Evolutionary conservation across 2,888 invertebrate genomes (phyloP).

Genomic region (Flexamia atlantica): DNA sequence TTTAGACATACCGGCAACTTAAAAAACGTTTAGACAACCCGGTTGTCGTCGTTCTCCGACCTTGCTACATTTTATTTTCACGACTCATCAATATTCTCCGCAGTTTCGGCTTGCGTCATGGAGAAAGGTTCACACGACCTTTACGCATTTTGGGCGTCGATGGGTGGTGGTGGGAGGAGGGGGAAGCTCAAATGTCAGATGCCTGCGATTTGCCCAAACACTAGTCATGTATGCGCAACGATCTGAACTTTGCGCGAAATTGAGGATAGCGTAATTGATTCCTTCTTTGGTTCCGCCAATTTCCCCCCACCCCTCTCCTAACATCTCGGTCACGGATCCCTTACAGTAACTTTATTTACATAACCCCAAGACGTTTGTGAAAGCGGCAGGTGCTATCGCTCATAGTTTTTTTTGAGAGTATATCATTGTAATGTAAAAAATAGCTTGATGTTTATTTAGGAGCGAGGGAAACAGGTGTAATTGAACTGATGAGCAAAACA

Average conservation of each 20-base stretch:
- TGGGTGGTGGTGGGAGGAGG: slow-evolving; percentile 1
- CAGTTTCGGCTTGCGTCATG: slow-evolving; percentile 42
- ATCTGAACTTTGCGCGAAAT: slow-evolving; percentile 36
- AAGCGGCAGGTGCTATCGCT: too few relatives aligned
- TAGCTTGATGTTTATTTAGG: too few relatives aligned
- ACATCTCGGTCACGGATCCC: background rate
- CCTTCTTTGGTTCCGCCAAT: background rate
- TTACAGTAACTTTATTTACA: background rate
- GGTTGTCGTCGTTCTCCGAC: background rate
- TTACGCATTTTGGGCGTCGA: slow-evolving; percentile 34
- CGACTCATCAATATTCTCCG: slow-evolving; percentile 37
- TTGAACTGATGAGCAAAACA: too few relatives aligned
- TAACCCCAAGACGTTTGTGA: background rate
- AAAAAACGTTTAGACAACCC: too few relatives aligned
- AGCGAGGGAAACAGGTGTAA: too few relatives aligned
- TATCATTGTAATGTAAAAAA: too few relatives aligned
- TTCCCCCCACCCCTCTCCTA: background rate
- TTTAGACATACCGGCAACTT: too few relatives aligned
- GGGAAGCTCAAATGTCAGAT: slow-evolving; percentile 31
- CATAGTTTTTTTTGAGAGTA: too few relatives aligned
- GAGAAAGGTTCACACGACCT: slow-evolving; percentile 49
- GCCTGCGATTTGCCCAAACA: slow-evolving; percentile 30
- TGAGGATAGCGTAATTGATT: slow-evolving; percentile 7
- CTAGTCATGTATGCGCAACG: slow-evolving; percentile 26
- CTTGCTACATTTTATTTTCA: slow-evolving; percentile 35